Evolutionary conservation across 2,888 invertebrate species (phyloP), one percentile per base, ranked within the genome.

Genomic region (Chirona hameri): DNA sequence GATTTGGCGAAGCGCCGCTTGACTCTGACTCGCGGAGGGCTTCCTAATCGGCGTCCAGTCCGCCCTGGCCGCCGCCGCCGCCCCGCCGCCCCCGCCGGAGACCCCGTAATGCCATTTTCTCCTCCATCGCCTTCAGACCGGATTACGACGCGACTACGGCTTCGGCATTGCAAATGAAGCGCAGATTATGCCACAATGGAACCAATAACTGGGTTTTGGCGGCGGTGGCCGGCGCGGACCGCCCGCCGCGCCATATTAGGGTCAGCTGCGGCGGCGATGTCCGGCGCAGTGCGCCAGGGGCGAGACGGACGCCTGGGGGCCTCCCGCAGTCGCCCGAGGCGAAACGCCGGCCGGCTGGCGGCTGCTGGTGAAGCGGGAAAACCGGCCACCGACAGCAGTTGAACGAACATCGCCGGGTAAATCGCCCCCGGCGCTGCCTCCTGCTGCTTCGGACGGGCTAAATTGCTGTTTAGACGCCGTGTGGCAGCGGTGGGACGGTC

Each of bases 121-220:
- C 52, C 52, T 52, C 80, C 52, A 80, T 55, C 80, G 55, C 80
- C 80, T 80, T 1, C 27, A 14, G 12, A 80, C 80, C 15, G 52
- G 80, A 80, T 80, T 80, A 80, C 24, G 76, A n/a, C 52, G 29
- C 7, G 52, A 27, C 15, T 80, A 80, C 80, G 80, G 80, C 80
- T 80, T 80, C 80, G 52, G 80, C 80, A 80, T 80, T 80, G 80
- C 80, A 80, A 80, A 80, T 80, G 80, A 80, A 76, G 46, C 76
- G 39, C 39, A 72, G 76, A 76, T 76, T 76, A 76, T 76, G 76
- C 76, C 76, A 76, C 76, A 76, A 46, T 76, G 46, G 39, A 39
- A 76, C 76, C 76, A 76, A 76, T 76, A 76, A 76, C 39, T 76
- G 39, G 76, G 76, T 39, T 76, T 76, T 4, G 76, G 46, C 39